These are phyloP conservation scores for Cosmorhoe ocellata DNA, from an alignment of 2,888 invertebrate species.

Conservation along the genomic window DNA sequence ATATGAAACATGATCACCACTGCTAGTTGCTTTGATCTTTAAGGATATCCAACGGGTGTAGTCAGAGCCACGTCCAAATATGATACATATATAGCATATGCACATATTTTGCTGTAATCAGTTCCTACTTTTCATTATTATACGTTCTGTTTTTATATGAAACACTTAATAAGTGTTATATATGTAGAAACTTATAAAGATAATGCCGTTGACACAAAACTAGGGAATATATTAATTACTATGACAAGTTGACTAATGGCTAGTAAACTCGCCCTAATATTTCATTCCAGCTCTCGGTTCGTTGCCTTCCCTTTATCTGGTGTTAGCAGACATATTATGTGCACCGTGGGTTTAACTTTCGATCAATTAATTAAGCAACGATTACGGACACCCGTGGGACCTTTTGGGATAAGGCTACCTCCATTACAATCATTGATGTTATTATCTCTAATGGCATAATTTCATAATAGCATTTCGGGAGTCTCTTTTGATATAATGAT, in stretches of 20 bases:
- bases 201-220: too few relatives aligned
- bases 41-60: too few relatives aligned
- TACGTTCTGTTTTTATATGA: too few relatives aligned
- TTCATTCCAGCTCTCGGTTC: conserved; percentile 60
- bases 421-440: conserved; percentile 70
- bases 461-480: conserved; percentile 35
- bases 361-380: conserved; percentile 80
- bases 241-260: not conserved
- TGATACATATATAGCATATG: too few relatives aligned
- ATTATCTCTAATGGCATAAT: conserved; percentile 63
- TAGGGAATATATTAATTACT: too few relatives aligned
- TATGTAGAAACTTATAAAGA: too few relatives aligned
- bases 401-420: conserved; percentile 54
- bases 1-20: too few relatives aligned
- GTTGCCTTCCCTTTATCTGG: conserved; percentile 74
- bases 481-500: conserved; percentile 15
- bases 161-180: too few relatives aligned
- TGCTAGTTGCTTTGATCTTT: too few relatives aligned
- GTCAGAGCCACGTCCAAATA: too few relatives aligned
- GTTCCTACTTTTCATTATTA: too few relatives aligned
- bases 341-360: conserved; percentile 77
- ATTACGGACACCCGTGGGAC: conserved; percentile 67
- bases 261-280: conserved; percentile 26
- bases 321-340: conserved; percentile 74
- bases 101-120: too few relatives aligned